phyloP scores from a whole-genome alignment of 2,797 vertebrate species.

The Ptychadena robeensis region DNA sequence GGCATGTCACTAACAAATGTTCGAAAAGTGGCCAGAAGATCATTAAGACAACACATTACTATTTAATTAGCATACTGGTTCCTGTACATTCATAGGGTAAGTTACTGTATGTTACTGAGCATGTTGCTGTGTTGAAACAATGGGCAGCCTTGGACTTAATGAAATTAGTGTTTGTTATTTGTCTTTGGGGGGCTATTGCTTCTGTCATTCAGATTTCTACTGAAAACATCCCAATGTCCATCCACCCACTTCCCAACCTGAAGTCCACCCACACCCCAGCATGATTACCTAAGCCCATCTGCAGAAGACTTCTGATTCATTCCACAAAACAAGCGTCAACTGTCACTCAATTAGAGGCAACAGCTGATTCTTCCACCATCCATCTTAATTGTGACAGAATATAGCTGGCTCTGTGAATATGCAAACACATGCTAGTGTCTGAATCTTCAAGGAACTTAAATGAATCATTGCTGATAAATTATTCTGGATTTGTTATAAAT shows the following conservation, averaged over 20 bases:
- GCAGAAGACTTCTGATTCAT: slow-evolving; percentile 18
- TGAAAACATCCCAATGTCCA: slow-evolving; percentile 66
- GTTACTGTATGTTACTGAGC: slow-evolving; percentile 27
- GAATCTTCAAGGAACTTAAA: slow-evolving; percentile 72
- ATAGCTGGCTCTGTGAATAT: slow-evolving; percentile 71
- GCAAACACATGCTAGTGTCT: slow-evolving; percentile 74
- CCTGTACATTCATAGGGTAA: slow-evolving; percentile 25
- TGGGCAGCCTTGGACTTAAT: slow-evolving; percentile 38
- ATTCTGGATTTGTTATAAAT: background rate
- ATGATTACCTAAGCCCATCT: slow-evolving; percentile 14
- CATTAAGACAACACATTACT: background rate
- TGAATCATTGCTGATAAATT: slow-evolving; percentile 68
- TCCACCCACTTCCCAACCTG: slow-evolving; percentile 23
- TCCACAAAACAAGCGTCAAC: background rate
- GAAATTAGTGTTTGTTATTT: slow-evolving; percentile 62
- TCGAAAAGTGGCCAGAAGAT: background rate
- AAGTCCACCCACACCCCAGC: slow-evolving; percentile 22
- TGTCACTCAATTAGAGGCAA: slow-evolving; percentile 51
- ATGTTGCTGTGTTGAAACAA: slow-evolving; percentile 37
- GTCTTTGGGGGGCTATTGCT: slow-evolving; percentile 65
- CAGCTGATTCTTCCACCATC: slow-evolving; percentile 65
- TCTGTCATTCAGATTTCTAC: slow-evolving; percentile 69
- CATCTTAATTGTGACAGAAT: slow-evolving; percentile 71
- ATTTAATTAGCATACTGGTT: slow-evolving; percentile 2
- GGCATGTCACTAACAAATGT: background rate